phyloP scores from a whole-genome alignment of 2,888 invertebrate species.

The Drymonia ruficornis region DNA sequence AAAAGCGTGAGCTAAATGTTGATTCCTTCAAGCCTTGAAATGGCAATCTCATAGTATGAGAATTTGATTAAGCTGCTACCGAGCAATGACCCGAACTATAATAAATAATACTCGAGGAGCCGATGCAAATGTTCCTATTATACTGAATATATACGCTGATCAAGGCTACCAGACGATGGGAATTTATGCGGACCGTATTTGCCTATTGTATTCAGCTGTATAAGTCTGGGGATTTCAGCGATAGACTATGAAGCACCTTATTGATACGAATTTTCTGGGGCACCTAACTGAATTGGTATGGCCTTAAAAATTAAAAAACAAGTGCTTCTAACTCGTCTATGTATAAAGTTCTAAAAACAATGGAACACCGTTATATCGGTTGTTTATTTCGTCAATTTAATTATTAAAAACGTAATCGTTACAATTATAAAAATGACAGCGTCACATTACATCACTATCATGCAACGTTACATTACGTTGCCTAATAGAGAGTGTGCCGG shows the following conservation, averaged over 20 bases:
- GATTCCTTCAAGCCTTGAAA: neutral
- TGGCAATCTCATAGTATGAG: neutral
- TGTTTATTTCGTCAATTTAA: too few species aligned
- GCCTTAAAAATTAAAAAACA: too few species aligned
- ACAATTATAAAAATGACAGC: too few species aligned
- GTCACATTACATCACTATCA: too few species aligned
- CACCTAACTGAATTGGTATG: too few species aligned
- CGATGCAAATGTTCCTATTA: neutral
- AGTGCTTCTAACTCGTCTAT: too few species aligned
- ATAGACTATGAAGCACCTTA: neutral
- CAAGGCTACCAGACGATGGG: neutral
- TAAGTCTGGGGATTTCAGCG: neutral
- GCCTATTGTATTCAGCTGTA: neutral
- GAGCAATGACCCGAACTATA: neutral
- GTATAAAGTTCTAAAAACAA: too few species aligned
- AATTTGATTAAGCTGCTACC: conserved; percentile 1
- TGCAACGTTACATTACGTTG: too few species aligned
- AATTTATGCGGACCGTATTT: conserved; percentile 1
- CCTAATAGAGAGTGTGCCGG: too few species aligned
- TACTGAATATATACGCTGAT: neutral
- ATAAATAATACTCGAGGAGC: conserved; percentile 1
- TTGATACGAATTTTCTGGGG: neutral
- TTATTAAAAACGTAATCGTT: too few species aligned
- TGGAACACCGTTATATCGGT: too few species aligned
- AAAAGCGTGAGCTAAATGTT: neutral